phyloP scores from a whole-genome alignment of 2,888 invertebrate species.

The Blera fallax region DNA sequence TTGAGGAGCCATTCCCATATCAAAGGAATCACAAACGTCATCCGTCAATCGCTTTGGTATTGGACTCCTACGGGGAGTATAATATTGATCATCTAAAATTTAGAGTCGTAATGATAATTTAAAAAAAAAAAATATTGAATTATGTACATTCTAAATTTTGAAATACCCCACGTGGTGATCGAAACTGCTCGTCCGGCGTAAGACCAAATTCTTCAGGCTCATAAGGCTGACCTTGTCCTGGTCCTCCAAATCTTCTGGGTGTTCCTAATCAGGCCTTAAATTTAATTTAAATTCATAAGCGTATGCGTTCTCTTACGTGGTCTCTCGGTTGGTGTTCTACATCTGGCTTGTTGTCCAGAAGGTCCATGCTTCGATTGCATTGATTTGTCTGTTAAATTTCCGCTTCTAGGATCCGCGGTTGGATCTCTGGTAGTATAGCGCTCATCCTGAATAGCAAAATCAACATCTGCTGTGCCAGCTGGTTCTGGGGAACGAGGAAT shows the following conservation, averaged over 20 bases:
- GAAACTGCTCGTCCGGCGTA: conserved; percentile 64
- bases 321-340: neutral
- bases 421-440: neutral
- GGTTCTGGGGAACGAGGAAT: neutral
- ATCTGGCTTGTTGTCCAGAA: neutral
- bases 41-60: conserved; percentile 15
- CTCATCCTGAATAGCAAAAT: conserved; percentile 2
- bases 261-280: conserved; percentile 20
- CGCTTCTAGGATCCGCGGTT: neutral
- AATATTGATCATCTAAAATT: conserved; percentile 30
- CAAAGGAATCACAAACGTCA: conserved; percentile 4
- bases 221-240: conserved; percentile 50
- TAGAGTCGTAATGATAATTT: neutral
- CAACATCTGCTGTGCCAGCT: neutral
- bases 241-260: conserved; percentile 17
- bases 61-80: neutral
- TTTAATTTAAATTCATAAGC: no score
- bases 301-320: conserved; percentile 42
- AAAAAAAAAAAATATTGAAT: neutral
- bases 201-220: conserved; percentile 71
- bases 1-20: neutral
- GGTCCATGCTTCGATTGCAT: neutral
- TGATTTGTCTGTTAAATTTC: neutral
- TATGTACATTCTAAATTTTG: conserved; percentile 39
- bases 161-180: conserved; percentile 63